Conservation (phyloP, 2,797 vertebrate species). For the Tenualosa thibaudeaui region DNA sequence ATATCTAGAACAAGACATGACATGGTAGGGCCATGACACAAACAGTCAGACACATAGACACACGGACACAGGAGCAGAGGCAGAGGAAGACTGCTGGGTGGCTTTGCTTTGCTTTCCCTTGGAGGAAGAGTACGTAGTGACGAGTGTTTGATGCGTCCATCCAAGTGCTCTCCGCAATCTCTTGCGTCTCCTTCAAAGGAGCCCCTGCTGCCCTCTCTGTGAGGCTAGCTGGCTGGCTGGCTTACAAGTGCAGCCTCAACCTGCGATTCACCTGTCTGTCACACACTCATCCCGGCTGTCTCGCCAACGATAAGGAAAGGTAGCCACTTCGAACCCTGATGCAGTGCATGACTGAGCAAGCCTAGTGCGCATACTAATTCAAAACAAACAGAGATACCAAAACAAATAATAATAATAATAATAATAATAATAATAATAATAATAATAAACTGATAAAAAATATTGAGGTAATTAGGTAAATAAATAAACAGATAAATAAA, state of each 20-base stretch:
- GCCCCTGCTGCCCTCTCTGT: constrained; percentile 41
- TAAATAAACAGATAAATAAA: constrained; percentile 38
- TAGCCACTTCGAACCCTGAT: constrained; percentile 44
- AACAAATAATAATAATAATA: constrained; percentile 36
- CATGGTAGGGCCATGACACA: too few relatives aligned
- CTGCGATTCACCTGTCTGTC: constrained; percentile 51
- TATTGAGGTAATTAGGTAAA: neutral
- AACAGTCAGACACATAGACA: too few relatives aligned
- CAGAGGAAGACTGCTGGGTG: neutral
- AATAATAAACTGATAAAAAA: neutral
- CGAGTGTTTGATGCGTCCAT: constrained; percentile 37
- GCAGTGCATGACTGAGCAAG: constrained; percentile 39
- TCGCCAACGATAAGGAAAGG: constrained; percentile 49
- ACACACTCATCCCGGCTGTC: constrained; percentile 45
- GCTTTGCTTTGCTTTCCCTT: neutral
- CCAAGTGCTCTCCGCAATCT: constrained; percentile 26
- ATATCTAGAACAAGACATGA: too few relatives aligned
- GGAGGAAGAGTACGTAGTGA: neutral
- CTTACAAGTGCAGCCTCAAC: constrained; percentile 32
- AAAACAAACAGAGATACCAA: constrained; percentile 36
- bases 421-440: constrained; percentile 4
- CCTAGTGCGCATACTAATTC: constrained; percentile 50
- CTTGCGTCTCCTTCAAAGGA: constrained; percentile 41
- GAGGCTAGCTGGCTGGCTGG: constrained; percentile 44
- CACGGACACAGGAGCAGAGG: neutral